Evolutionary conservation across 1,140 invertebrate species (phyloP), one percentile per base, ranked within the genome.

Genomic region (Drusus annulatus): DNA sequence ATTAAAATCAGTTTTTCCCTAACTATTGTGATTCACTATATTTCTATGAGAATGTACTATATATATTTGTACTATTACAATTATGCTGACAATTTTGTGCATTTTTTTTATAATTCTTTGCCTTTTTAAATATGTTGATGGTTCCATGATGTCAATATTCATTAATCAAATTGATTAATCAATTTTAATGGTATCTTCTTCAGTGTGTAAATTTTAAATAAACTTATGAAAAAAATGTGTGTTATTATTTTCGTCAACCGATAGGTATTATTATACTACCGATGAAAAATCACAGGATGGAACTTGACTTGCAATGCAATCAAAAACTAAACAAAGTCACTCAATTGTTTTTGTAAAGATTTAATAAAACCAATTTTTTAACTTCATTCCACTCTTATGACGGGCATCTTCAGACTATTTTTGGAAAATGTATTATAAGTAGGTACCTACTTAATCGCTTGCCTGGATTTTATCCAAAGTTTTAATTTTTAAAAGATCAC

Each of bases 181-280:
- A 75, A 17, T 75, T 36, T 75, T n/a, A 73, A 58, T 58, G 71
- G 71, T 75, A 75, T 75, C 71, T 58, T 28, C 71, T 74, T 58
- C 54, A 56, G 71, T 75, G 71, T 75, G 71, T 75, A 58, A 19
- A 75, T 75, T 75, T 75, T 25, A 19, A 75, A 75, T 75, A 75
- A 75, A 75, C 71, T 58, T 75, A 25, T 75, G 31, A 75, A 75
- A 73, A 19, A 73, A 13, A 69, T 23, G 0, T 25, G 8, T 63
- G 23, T 63, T 56, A 21, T 17, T 56, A 56, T 62, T 62, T 62
- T 56, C 13, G 28, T 62, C 23, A 25, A 25, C 23, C 0, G 10
- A 28, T n/a, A n/a, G n/a, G 28, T 28, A 28, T 28, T 28, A 28
- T 28, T 28, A 28, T 28, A 28, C 28, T 28, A 28, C 28, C 2